phyloP scores from a whole-genome alignment of 2,888 invertebrate species.

The Dryocosmus kuriphilus region DNA sequence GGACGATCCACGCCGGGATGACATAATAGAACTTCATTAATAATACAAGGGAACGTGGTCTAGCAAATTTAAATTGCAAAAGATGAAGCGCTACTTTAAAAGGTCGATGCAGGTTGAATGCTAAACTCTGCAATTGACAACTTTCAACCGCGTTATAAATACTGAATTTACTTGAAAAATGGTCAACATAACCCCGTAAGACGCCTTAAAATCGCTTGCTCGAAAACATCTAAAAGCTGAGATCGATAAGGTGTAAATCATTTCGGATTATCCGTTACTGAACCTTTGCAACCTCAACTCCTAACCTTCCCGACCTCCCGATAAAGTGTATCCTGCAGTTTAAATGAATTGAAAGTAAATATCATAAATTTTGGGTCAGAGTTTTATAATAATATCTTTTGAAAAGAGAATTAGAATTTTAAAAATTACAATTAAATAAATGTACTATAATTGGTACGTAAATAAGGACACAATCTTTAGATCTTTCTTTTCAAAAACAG shows the following conservation, averaged over 20 bases:
- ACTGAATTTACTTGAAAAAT: conserved; percentile 21
- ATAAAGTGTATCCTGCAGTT: conserved; percentile 21
- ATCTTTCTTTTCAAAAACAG: not conserved
- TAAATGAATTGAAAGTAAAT: conserved; percentile 27
- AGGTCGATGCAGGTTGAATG: conserved; percentile 55
- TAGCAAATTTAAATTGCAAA: conserved; percentile 60
- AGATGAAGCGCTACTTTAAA: conserved; percentile 51
- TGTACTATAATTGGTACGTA: too few relatives aligned
- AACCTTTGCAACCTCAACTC: conserved; percentile 28
- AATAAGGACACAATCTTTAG: not conserved
- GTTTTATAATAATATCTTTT: conserved; percentile 14
- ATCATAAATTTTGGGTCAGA: conserved; percentile 10
- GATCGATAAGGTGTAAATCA: conserved; percentile 35
- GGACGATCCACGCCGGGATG: conserved; percentile 54
- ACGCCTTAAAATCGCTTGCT: conserved; percentile 23
- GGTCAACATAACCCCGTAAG: conserved; percentile 14
- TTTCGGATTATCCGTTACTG: conserved; percentile 26
- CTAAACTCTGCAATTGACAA: conserved; percentile 52
- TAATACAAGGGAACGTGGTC: conserved; percentile 49
- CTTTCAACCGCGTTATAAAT: conserved; percentile 44
- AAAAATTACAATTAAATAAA: too few relatives aligned
- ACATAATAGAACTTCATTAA: conserved; percentile 61
- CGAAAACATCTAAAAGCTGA: conserved; percentile 21
- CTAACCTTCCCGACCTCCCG: conserved; percentile 13
- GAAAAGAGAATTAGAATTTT: not conserved